A percentile compares a stretch with the other conserved stretches of the same genome.
phyloP scores from a whole-genome alignment of 2,888 invertebrate species.

The Drosophila infuscata region DNA sequence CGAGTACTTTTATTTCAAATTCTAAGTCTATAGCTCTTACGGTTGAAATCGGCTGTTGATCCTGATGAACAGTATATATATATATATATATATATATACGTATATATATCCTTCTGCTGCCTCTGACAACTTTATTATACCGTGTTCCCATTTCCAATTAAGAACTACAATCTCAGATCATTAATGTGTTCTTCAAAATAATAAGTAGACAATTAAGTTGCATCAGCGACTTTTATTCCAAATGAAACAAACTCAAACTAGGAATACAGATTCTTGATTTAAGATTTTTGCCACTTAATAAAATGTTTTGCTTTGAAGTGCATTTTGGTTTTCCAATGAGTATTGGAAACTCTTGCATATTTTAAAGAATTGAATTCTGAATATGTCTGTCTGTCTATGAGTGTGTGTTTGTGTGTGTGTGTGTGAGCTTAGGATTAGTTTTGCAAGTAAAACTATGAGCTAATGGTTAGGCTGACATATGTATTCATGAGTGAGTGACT shows the following conservation, averaged over 20 bases:
- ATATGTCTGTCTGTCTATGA: not conserved
- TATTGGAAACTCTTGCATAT: not conserved
- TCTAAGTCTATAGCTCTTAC: not conserved
- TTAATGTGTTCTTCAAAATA: not conserved
- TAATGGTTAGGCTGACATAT: conserved; percentile 40
- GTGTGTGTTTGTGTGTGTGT: conserved; percentile 11
- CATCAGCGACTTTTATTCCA: too few species aligned
- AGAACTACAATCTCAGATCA: not conserved
- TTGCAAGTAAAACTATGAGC: conserved; percentile 34
- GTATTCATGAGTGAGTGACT: conserved; percentile 6
- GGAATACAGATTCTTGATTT: not conserved
- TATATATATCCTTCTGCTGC: not conserved
- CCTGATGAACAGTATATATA: not conserved
- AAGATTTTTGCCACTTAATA: not conserved
- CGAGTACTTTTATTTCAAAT: not conserved
- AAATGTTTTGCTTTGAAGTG: not conserved
- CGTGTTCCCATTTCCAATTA: not conserved
- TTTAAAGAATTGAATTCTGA: not conserved
- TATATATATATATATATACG: not conserved
- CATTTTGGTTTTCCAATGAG: too few species aligned
- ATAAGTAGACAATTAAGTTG: not conserved
- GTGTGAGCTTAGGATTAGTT: conserved; percentile 32
- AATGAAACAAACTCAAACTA: not conserved
- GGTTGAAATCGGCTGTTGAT: not conserved
- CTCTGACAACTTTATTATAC: not conserved